Percentiles rank a stretch among this genome's conserved stretches.
Conservation (phyloP, 2,113 vertebrate species). For the Vicugna pacos region DNA sequence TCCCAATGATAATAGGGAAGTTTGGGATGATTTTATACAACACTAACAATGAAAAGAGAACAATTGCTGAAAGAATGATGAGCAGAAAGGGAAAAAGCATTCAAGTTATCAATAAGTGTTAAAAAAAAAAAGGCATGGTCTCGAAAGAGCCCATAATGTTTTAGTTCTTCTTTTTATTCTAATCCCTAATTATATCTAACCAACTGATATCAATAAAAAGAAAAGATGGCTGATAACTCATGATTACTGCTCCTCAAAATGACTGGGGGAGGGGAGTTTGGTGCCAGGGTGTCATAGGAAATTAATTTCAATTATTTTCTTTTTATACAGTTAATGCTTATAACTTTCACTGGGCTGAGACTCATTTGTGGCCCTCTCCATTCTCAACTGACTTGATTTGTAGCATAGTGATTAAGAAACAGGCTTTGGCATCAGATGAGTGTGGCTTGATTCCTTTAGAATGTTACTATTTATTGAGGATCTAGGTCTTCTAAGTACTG, state of each 20-base stretch:
- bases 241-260: background rate
- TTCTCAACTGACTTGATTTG: background rate
- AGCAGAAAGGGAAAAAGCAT: background rate
- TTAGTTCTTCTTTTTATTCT: background rate
- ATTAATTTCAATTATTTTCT: background rate
- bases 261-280: background rate
- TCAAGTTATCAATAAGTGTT: background rate
- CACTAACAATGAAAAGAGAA: constrained; percentile 14
- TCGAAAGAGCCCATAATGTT: background rate
- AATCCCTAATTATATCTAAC: background rate
- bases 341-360: background rate
- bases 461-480: background rate
- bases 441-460: background rate
- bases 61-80: background rate
- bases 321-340: background rate
- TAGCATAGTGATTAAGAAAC: background rate
- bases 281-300: background rate
- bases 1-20: background rate
- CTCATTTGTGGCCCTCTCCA: background rate
- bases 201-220: background rate
- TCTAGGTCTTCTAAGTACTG: background rate
- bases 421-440: background rate
- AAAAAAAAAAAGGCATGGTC: background rate
- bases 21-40: constrained; percentile 8
- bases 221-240: background rate